phyloP scores from a whole-genome alignment of 2,113 vertebrate species.

The Crotalus tigris region DNA sequence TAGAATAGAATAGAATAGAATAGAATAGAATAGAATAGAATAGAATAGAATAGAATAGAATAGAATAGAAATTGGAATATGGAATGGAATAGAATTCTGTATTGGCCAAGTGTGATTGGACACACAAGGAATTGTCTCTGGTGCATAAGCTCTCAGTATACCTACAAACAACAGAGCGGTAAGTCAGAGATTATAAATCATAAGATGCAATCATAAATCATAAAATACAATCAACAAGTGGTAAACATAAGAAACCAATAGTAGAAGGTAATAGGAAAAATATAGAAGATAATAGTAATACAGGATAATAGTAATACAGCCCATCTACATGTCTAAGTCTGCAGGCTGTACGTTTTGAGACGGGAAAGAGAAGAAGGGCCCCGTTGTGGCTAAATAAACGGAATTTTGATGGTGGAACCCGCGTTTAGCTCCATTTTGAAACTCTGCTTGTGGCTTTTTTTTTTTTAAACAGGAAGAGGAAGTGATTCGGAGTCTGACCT shows the following conservation, averaged over 20 bases:
- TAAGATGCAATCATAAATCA: neutral
- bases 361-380: neutral
- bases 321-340: neutral
- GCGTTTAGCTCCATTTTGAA: neutral
- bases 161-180: neutral
- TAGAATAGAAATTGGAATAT: too few relatives aligned
- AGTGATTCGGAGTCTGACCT: constrained; percentile 93
- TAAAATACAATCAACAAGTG: neutral
- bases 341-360: neutral
- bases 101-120: neutral
- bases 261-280: neutral
- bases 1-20: neutral
- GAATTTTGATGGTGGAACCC: neutral
- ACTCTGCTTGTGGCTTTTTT: neutral
- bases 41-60: too few relatives aligned
- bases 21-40: too few relatives aligned
- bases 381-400: neutral
- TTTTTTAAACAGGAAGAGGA: constrained; percentile 80
- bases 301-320: neutral
- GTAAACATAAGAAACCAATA: neutral
- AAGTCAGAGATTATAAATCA: neutral
- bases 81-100: neutral
- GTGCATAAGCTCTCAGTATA: neutral
- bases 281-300: neutral
- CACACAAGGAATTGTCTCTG: too few relatives aligned